These are phyloP conservation scores for Anarhynchus alexandrinus DNA, from an alignment of 2,113 vertebrate genomes.

Conservation along the genomic window DNA sequence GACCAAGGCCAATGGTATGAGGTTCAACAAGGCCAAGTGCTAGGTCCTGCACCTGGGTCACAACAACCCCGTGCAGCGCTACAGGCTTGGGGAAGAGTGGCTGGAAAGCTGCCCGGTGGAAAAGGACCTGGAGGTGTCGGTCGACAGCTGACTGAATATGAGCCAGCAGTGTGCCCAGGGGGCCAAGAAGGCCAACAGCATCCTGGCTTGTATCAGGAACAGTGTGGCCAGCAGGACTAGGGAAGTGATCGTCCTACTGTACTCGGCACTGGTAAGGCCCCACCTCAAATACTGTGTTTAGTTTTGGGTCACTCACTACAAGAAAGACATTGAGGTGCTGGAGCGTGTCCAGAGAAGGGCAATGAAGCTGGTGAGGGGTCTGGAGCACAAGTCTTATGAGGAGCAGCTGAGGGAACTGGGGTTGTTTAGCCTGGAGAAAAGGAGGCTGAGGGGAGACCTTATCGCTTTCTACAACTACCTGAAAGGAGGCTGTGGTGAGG, in stretches of 20 bases:
- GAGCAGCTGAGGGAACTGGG: not conserved
- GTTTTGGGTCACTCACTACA: not conserved
- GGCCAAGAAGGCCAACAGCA: no score
- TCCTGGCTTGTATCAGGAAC: not conserved
- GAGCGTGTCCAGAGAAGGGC: not conserved
- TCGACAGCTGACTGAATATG: no score
- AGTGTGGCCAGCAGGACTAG: not conserved
- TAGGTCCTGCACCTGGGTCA: no score
- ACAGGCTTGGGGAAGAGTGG: no score
- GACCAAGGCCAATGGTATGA: no score
- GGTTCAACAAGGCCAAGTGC: no score
- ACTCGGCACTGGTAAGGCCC: not conserved
- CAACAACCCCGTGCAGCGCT: no score
- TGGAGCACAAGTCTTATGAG: not conserved
- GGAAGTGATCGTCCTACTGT: not conserved
- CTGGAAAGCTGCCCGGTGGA: no score
- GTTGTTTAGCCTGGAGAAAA: not conserved
- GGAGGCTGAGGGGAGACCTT: not conserved
- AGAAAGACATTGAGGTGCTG: not conserved
- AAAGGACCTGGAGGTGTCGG: no score
- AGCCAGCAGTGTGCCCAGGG: no score
- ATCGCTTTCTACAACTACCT: no score
- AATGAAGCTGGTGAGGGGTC: not conserved
- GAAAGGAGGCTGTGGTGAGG: not conserved
- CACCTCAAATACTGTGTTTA: not conserved